Evolutionary conservation across 2,113 vertebrate species (phyloP).

Genomic region (Lichenostomus cassidix): DNA sequence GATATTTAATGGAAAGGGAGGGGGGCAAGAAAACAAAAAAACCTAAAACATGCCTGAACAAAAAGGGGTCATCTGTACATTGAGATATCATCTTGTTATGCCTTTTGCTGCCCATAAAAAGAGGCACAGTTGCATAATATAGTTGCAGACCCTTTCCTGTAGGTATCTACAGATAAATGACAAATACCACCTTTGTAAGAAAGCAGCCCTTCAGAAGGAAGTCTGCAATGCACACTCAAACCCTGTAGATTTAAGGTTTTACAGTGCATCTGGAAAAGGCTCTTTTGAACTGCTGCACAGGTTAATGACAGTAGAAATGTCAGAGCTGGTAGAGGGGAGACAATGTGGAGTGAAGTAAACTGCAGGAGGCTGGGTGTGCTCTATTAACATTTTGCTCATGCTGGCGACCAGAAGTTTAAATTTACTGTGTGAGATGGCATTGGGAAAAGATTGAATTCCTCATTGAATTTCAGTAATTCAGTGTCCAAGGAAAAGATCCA

Average conservation of each 20-base stretch:
- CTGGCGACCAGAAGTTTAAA: not conserved
- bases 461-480: not conserved
- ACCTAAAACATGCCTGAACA: not conserved
- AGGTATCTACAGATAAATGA: not conserved
- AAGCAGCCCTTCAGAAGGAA: not conserved
- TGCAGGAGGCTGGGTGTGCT: not conserved
- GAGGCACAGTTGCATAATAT: not conserved
- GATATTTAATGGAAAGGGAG: not conserved
- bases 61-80: not conserved
- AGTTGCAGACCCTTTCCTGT: not conserved
- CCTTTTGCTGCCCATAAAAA: not conserved
- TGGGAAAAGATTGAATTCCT: not conserved
- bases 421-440: not conserved
- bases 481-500: not conserved
- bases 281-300: not conserved
- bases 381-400: not conserved
- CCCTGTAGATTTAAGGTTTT: not conserved
- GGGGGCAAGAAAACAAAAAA: not conserved
- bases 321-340: not conserved
- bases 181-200: not conserved
- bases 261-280: not conserved
- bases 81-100: not conserved
- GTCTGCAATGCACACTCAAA: not conserved
- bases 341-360: not conserved
- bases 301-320: not conserved